phyloP scores from a whole-genome alignment of 2,888 invertebrate species.

The Lumbricus terrestris region DNA sequence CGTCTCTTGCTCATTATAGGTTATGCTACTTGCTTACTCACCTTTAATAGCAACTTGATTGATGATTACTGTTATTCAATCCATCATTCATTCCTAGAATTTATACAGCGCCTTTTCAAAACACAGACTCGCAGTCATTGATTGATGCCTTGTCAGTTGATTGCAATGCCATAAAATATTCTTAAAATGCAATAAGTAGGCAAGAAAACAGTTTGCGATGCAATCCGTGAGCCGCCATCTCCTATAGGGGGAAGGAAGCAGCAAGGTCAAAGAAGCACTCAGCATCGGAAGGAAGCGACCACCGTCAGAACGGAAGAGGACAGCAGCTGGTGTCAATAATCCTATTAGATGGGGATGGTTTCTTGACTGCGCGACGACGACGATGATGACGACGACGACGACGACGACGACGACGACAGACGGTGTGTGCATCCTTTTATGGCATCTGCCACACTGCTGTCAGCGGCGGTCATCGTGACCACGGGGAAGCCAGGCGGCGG shows the following conservation, averaged over 20 bases:
- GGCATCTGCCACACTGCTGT: background rate
- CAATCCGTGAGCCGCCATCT: background rate
- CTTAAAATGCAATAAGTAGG: background rate
- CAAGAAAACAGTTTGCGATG: background rate
- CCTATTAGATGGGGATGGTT: background rate
- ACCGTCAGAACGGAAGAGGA: background rate
- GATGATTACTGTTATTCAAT: too few relatives aligned
- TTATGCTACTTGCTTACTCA: background rate
- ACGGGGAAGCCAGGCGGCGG: too few relatives aligned
- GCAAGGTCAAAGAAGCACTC: background rate
- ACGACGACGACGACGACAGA: background rate
- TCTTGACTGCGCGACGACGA: background rate
- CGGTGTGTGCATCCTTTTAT: background rate
- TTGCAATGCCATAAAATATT: background rate
- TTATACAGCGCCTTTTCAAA: too few relatives aligned
- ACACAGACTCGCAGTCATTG: too few relatives aligned
- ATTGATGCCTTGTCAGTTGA: background rate
- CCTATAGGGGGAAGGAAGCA: background rate
- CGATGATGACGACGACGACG: background rate
- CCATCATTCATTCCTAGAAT: too few relatives aligned
- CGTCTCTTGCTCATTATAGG: too few relatives aligned
- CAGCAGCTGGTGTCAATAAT: slow-evolving; percentile 3
- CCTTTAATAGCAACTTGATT: background rate
- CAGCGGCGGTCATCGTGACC: background rate
- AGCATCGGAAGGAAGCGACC: background rate